Conservation (phyloP, 2,113 vertebrate genomes). For the Cnemophilus loriae region DNA sequence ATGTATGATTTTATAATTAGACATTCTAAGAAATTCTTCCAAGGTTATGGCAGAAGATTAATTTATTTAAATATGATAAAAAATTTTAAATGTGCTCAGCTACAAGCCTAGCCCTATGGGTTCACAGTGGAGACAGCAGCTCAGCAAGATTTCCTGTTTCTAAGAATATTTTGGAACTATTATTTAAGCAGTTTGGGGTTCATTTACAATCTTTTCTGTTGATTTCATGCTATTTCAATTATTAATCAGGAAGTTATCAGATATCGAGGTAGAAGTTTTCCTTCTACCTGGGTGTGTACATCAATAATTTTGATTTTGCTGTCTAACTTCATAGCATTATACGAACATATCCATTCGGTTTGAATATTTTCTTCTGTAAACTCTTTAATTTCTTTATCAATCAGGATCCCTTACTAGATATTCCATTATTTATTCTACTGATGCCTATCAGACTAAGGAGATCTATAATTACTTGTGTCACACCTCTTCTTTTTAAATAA, state of each 20-base stretch:
- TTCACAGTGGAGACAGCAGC: background rate
- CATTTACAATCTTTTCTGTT: background rate
- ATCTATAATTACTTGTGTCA: background rate
- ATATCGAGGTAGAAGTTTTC: background rate
- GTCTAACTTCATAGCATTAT: background rate
- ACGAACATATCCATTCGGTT: background rate
- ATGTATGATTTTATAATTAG: background rate
- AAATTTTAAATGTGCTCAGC: background rate
- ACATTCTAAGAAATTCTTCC: background rate
- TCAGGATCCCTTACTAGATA: background rate
- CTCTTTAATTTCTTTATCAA: background rate
- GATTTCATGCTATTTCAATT: background rate
- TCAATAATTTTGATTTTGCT: background rate
- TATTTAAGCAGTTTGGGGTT: background rate
- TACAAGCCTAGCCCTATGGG: background rate
- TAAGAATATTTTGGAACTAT: background rate
- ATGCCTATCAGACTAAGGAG: background rate
- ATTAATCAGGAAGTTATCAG: background rate
- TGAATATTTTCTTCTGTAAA: background rate
- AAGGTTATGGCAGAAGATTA: background rate
- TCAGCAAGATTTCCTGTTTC: background rate
- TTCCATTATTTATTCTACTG: background rate
- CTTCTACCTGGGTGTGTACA: background rate
- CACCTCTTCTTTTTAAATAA: background rate
- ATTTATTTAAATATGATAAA: background rate